Evolutionary conservation across 2,113 vertebrate genomes (phyloP), one percentile per base, ranked within the genome.

Genomic region (Sciurus niger): DNA sequence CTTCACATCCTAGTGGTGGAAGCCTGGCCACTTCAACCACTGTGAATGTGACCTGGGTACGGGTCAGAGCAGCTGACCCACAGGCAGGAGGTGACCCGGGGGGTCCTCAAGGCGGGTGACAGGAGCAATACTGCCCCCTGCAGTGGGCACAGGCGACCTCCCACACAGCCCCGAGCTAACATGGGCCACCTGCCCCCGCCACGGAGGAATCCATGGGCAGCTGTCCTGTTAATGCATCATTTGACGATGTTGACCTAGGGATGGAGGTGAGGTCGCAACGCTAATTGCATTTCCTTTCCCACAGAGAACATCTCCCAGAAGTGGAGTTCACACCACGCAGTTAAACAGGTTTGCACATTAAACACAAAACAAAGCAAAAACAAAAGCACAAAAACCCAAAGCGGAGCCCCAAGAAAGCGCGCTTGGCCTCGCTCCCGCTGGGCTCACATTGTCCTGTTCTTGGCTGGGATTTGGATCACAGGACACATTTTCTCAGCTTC

Each of bases 401-500:
- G 83, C 85, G 48, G 72, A 89, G 89, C 90, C 74, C 97, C 95
- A 90, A 97, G 98, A 93, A 98, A 98, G 97, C 82, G 72, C 95
- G 96, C 94, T 93, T 96, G 96, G 97, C 93, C 76, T 94, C 90
- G 30, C 92, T 94, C 88, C 95, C 84, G 16, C 30, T 72, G 92
- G 76, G 90, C 95, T 89, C 78, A 34, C 78, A 18, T n/a, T 7
- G 48, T 89, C 95, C 94, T 84, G 89, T 93, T 93, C 95, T 95
- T 95, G 95, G 96, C 95, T 97, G 96, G 94, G 94, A 93, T 97
- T 94, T 72, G 79, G 72, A 96, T 97, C 87, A 82, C 95, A 97
- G 94, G 95, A 97, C 96, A 96, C 94, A 96, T 96, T 98, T 97
- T 98, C 95, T 93, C 84, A 25, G 97, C 95, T 98, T 97, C 91